Evolutionary conservation across 1,140 invertebrate genomes (phyloP).

Genomic region (Drepana arcuata): DNA sequence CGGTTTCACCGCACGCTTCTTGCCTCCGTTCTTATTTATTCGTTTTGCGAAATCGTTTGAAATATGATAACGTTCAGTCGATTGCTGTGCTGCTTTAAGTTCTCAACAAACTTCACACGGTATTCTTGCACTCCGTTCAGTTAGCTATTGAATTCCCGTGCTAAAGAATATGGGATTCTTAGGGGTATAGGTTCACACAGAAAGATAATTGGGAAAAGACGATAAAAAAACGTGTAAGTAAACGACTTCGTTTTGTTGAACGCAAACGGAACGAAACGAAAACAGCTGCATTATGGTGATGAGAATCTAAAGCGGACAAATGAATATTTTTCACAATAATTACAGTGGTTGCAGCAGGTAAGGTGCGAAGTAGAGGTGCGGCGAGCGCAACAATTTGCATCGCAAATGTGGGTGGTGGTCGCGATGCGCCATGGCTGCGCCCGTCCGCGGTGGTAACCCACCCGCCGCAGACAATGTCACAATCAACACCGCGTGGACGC

Average conservation of each 20-base stretch:
- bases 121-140: slow-evolving; percentile 38
- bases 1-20: slow-evolving; percentile 69
- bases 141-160: slow-evolving; percentile 56
- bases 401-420: slow-evolving; percentile 56
- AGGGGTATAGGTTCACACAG: slow-evolving; percentile 30
- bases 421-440: slow-evolving; percentile 31
- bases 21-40: slow-evolving; percentile 67
- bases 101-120: slow-evolving; percentile 63
- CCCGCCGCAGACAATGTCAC: slow-evolving; percentile 59
- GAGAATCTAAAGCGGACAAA: slow-evolving; percentile 49
- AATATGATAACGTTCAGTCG: slow-evolving; percentile 66
- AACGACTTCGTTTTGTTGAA: too few species aligned
- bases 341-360: slow-evolving; percentile 52
- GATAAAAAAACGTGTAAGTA: too few species aligned
- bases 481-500: slow-evolving; percentile 65
- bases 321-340: slow-evolving; percentile 70
- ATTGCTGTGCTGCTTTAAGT: slow-evolving; percentile 43
- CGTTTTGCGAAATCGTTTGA: slow-evolving; percentile 70
- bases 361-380: slow-evolving; percentile 47
- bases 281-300: slow-evolving; percentile 37
- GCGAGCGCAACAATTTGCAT: slow-evolving; percentile 64
- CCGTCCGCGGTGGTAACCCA: slow-evolving; percentile 26
- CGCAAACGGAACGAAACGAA: too few species aligned
- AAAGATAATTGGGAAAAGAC: neutral
- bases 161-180: slow-evolving; percentile 31